phyloP scores from a whole-genome alignment of 2,888 invertebrate genomes.

The Melanostoma mellinum region DNA sequence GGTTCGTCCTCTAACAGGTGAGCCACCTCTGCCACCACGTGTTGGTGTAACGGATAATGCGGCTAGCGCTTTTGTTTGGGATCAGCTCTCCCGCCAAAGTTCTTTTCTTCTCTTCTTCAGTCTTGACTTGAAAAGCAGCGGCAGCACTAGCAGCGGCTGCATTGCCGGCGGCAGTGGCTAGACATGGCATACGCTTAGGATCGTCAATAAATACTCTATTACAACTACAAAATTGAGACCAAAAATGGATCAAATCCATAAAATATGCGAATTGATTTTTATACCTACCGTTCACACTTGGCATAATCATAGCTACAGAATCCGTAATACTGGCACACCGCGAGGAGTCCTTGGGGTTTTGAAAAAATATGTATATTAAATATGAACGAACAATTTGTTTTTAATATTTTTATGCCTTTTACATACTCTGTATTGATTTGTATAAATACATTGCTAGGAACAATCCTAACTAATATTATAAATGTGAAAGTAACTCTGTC shows the following conservation, averaged over 20 bases:
- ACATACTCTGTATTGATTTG: too few species aligned
- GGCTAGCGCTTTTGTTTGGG: constrained; percentile 70
- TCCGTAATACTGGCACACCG: constrained; percentile 91
- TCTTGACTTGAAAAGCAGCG: constrained; percentile 21
- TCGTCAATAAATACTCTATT: constrained; percentile 88
- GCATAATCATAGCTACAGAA: constrained; percentile 90
- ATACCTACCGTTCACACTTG: constrained; percentile 86
- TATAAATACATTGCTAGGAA: too few species aligned
- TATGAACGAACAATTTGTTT: too few species aligned
- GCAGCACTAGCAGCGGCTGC: constrained; percentile 6
- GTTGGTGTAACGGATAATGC: constrained; percentile 66
- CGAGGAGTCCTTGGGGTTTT: constrained; percentile 88
- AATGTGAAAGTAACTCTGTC: too few species aligned
- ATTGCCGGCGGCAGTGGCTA: constrained; percentile 45
- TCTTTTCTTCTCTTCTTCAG: constrained; percentile 76
- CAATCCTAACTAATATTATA: too few species aligned
- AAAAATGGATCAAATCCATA: constrained; percentile 50
- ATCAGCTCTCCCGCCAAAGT: constrained; percentile 54
- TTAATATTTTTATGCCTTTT: too few species aligned
- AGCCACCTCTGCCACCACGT: constrained; percentile 74
- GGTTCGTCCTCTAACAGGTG: constrained; percentile 79
- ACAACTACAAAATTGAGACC: constrained; percentile 82
- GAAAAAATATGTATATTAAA: too few species aligned
- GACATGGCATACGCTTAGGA: constrained; percentile 84
- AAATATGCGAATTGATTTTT: not conserved